Percentiles rank a stretch among this genome's conserved stretches.
Evolutionary conservation across 2,888 invertebrate species (phyloP).

Genomic region (Latrodectus hesperus): DNA sequence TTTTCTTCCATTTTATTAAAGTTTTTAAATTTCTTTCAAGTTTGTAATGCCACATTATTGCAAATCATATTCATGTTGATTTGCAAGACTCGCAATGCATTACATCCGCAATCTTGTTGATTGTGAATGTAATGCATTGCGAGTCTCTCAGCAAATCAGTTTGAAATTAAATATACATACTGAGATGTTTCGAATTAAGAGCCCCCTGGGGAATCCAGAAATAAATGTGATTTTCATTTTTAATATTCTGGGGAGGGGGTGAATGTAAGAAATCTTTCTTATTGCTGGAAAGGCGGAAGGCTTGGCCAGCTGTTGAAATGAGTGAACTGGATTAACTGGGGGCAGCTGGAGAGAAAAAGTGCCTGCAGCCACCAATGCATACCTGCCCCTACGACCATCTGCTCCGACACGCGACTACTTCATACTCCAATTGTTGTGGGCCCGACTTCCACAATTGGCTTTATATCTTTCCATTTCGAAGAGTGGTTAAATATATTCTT

Average conservation of each 20-base stretch:
- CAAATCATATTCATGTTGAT: no score
- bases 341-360: constrained; percentile 54
- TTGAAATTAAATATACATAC: not conserved
- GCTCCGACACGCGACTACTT: constrained; percentile 58
- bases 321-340: constrained; percentile 65
- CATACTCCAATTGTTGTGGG: constrained; percentile 23
- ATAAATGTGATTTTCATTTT: no score
- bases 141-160: no score
- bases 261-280: no score
- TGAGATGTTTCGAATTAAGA: not conserved
- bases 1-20: no score
- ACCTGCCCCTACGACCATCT: constrained; percentile 64
- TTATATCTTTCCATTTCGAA: not conserved
- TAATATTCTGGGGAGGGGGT: no score
- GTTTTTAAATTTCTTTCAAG: no score
- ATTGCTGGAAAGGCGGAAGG: constrained; percentile 35
- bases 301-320: constrained; percentile 65
- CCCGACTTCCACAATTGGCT: constrained; percentile 16
- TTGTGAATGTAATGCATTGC: no score
- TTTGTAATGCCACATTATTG: no score
- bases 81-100: no score
- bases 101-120: no score
- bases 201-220: no score
- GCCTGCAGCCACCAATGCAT: constrained; percentile 51
- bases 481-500: not conserved